Percentiles rank a stretch among this genome's conserved stretches.
Evolutionary conservation across 2,797 vertebrate species (phyloP).

Genomic region (Monodelphis domestica): DNA sequence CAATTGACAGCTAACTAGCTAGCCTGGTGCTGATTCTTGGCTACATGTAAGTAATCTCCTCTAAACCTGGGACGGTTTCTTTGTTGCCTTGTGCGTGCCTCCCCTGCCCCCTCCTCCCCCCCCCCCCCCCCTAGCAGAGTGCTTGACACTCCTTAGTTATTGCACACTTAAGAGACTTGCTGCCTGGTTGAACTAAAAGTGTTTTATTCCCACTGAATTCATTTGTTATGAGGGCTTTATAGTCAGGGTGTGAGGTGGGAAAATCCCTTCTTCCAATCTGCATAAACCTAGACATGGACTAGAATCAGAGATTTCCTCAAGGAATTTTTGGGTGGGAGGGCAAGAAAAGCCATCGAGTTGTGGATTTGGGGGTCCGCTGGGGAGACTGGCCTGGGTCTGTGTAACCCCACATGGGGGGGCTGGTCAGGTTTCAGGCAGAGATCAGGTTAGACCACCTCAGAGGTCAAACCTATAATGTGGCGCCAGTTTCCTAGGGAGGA

Average conservation of each 20-base stretch:
- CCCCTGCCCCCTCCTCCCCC: no score
- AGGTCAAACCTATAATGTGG: not conserved
- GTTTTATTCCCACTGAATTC: not conserved
- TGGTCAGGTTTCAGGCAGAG: no score
- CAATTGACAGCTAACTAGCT: not conserved
- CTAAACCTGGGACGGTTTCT: no score
- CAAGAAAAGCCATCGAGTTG: not conserved
- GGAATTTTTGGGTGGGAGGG: not conserved
- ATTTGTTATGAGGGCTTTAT: not conserved
- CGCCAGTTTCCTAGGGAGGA: constrained; percentile 39
- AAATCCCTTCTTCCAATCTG: no score
- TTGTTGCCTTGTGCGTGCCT: not conserved
- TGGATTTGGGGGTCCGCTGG: not conserved
- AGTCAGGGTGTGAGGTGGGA: not conserved
- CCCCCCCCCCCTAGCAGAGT: not conserved
- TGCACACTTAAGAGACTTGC: not conserved
- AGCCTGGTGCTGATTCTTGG: not conserved
- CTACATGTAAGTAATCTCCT: not conserved
- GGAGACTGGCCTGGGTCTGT: no score
- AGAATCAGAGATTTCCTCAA: not conserved
- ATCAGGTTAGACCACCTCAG: not conserved
- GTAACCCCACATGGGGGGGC: no score
- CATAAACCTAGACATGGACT: not conserved
- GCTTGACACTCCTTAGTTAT: not conserved
- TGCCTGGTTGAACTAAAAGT: not conserved